A percentile compares a stretch with the other conserved stretches of the same genome.
phyloP scores from a whole-genome alignment of 2,113 vertebrate species.

The Hippotragus niger region DNA sequence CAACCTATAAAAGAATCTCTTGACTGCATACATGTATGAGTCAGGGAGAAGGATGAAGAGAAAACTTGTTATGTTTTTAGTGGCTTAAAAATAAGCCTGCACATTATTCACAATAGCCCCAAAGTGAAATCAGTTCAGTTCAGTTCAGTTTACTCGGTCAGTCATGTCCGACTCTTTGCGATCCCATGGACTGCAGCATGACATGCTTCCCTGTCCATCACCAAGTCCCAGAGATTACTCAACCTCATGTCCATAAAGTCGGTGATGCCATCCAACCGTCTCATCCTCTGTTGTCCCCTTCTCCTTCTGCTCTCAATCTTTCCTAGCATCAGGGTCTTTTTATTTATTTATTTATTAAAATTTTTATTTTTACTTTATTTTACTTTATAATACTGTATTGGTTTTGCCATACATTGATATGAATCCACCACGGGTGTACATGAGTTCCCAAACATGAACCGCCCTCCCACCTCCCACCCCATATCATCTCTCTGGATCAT shows the following conservation, averaged over 20 bases:
- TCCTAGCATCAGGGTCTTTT: not conserved
- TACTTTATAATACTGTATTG: too few species aligned
- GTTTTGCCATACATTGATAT: too few species aligned
- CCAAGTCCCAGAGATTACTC: not conserved
- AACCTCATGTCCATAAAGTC: not conserved
- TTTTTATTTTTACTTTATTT: too few species aligned
- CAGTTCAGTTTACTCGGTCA: not conserved
- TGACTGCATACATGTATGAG: not conserved
- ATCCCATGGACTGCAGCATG: not conserved
- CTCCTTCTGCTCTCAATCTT: not conserved
- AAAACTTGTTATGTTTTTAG: not conserved
- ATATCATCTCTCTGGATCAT: too few species aligned
- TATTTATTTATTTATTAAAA: too few species aligned
- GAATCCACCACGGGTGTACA: too few species aligned
- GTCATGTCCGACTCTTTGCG: rapidly evolving
- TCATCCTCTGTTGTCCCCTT: not conserved
- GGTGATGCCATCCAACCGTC: not conserved
- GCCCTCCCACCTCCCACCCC: too few species aligned
- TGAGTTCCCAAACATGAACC: too few species aligned
- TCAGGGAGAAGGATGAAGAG: not conserved
- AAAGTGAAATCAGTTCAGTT: not conserved
- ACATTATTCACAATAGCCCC: not conserved
- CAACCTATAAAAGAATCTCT: not conserved
- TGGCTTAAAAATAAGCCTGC: not conserved
- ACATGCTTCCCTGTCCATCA: not conserved